These are phyloP conservation scores for Scalopus aquaticus DNA, from an alignment of 2,113 vertebrate species.

Conservation along the genomic window DNA sequence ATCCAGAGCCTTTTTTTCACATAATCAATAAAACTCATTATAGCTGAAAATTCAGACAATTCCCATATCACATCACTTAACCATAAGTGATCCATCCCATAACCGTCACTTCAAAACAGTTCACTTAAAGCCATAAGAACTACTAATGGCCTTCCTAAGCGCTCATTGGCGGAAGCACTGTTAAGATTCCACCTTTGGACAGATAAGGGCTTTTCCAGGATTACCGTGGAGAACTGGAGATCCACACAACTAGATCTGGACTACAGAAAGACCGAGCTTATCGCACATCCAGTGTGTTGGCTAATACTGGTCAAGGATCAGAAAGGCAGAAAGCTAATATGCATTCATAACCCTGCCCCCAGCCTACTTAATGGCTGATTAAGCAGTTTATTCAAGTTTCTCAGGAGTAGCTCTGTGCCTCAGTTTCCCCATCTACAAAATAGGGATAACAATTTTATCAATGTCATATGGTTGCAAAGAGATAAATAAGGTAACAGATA, in stretches of 20 bases:
- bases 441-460: background rate
- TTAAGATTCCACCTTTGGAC: background rate
- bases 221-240: background rate
- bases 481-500: background rate
- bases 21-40: background rate
- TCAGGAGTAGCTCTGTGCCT: background rate
- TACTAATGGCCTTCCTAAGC: background rate
- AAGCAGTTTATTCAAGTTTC: background rate
- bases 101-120: constrained; percentile 19
- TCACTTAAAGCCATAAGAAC: background rate
- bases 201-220: background rate
- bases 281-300: background rate
- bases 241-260: background rate
- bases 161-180: background rate
- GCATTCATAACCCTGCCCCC: background rate
- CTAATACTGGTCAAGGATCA: background rate
- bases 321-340: background rate
- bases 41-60: constrained; percentile 41
- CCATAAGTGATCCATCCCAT: background rate
- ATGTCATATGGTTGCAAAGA: background rate
- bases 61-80: background rate
- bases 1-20: background rate
- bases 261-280: background rate
- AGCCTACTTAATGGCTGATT: background rate
- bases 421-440: background rate